Evolutionary conservation across 2,888 invertebrate genomes (phyloP).

Genomic region (Erannis defoliaria): DNA sequence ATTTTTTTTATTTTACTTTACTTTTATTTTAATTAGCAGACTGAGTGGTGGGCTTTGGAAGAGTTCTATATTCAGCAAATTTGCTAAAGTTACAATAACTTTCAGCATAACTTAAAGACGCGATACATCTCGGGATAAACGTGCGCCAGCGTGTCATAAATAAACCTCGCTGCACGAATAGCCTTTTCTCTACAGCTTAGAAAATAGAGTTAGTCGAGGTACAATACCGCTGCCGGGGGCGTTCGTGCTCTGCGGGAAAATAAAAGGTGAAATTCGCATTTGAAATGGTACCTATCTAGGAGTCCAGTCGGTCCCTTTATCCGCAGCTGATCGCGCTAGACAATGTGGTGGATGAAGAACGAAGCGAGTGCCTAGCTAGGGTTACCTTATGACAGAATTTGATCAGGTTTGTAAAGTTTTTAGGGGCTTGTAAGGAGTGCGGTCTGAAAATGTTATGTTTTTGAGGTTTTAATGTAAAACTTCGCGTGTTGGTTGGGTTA

Average conservation of each 20-base stretch:
- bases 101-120: slow-evolving; percentile 46
- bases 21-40: too few species aligned
- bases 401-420: not conserved
- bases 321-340: slow-evolving; percentile 81
- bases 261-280: slow-evolving; percentile 77
- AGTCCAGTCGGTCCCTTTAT: slow-evolving; percentile 76
- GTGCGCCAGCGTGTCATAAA: slow-evolving; percentile 71
- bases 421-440: not conserved
- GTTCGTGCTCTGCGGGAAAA: slow-evolving; percentile 72
- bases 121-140: slow-evolving; percentile 66
- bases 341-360: slow-evolving; percentile 72
- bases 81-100: slow-evolving; percentile 23
- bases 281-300: slow-evolving; percentile 78
- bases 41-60: too few species aligned
- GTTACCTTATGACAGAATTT: not conserved
- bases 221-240: slow-evolving; percentile 72
- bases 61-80: too few species aligned
- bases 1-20: too few species aligned
- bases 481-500: too few species aligned
- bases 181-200: slow-evolving; percentile 70
- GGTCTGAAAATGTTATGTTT: too few species aligned
- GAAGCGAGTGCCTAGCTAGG: slow-evolving; percentile 46
- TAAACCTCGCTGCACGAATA: slow-evolving; percentile 66
- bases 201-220: slow-evolving; percentile 76
- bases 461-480: too few species aligned